phyloP scores from a whole-genome alignment of 2,888 invertebrate genomes.

The Drosophila flavopinicola region DNA sequence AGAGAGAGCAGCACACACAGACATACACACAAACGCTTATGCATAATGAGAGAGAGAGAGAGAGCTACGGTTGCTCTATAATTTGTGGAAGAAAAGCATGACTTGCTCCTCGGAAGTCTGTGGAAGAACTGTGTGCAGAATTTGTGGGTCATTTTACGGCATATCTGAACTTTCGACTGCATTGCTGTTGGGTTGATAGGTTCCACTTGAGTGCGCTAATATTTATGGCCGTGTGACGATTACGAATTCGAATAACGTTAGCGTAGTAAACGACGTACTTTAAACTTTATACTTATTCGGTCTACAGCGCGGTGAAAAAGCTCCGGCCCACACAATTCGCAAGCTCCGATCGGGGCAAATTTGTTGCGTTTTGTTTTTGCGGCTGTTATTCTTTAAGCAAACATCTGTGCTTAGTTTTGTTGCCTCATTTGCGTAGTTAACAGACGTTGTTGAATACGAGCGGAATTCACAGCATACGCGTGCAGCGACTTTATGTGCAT shows the following conservation, averaged over 20 bases:
- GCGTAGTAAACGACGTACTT: conserved; percentile 33
- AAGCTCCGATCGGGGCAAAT: conserved; percentile 24
- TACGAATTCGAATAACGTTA: conserved; percentile 1
- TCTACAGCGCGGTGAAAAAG: conserved; percentile 10
- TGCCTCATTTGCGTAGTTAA: conserved; percentile 2
- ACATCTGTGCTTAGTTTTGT: conserved; percentile 10
- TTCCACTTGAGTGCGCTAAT: background rate
- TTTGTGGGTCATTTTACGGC: background rate
- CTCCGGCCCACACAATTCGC: conserved; percentile 2
- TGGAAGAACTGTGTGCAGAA: conserved; percentile 7
- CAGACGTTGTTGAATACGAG: background rate
- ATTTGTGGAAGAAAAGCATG: conserved; percentile 16
- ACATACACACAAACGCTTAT: background rate
- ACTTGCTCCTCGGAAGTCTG: conserved; percentile 6
- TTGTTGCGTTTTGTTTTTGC: background rate
- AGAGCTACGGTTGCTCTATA: conserved; percentile 5
- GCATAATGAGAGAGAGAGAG: too few species aligned
- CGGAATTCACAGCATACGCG: conserved; percentile 32
- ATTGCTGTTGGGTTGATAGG: too few species aligned
- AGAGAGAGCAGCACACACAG: conserved; percentile 17
- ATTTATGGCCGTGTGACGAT: conserved; percentile 2
- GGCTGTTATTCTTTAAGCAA: conserved; percentile 17
- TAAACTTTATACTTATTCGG: conserved; percentile 39
- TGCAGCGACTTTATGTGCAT: conserved; percentile 14
- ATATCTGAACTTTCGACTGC: conserved; percentile 10